Evolutionary conservation across 2,113 vertebrate genomes (phyloP), one percentile per base, ranked within the genome.

Genomic region (Morone saxatilis): DNA sequence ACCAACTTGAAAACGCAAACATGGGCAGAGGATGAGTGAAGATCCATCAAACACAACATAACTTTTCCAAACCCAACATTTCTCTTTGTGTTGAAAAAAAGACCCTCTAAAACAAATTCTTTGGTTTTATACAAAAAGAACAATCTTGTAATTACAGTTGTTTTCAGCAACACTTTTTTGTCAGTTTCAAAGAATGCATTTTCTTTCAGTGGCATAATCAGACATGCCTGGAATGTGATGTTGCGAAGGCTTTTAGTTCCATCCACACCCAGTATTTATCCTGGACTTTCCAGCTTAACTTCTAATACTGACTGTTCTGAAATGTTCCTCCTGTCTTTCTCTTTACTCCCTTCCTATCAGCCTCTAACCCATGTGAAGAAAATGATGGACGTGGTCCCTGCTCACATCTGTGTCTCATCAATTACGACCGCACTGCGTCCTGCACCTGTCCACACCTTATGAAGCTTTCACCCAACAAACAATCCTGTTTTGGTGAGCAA

Each of bases 391-490:
- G 92, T 87, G 98, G 98, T 17, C 97, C 97, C 1, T 99, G 98
- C 86, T 99, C 98, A 19, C 98, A 99, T 93, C 95, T 99, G 96
- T 99, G 98, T 78, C 97, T 99, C 92, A 98, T 99, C 94, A 96
- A 87, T 95, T 97, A 98, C 89, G 98, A 99, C 85, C 95, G 95
- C 84, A 97, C 95, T 0, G 97, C 97, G 0, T 97, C 97, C 9
- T 99, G 98, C 89, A 96, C 96, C 1, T 99, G 98, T 68, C 98
- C 98, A 1, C 98, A 99, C 89, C 95, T 99, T 69, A 99, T 98
- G 98, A 99, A 99, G 92, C 94, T 99, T 22, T 95, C 97, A 10
- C 43, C 93, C 16, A 96, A 99, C 95, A 97, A 96, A 88, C 98
- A 95, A 78, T 98, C 97, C 1, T 99, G 98, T 88, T 97, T 96